A percentile compares a stretch with the other conserved stretches of the same genome.
phyloP scores from a whole-genome alignment of 1,140 invertebrate species.

The Odontomachus brunneus region DNA sequence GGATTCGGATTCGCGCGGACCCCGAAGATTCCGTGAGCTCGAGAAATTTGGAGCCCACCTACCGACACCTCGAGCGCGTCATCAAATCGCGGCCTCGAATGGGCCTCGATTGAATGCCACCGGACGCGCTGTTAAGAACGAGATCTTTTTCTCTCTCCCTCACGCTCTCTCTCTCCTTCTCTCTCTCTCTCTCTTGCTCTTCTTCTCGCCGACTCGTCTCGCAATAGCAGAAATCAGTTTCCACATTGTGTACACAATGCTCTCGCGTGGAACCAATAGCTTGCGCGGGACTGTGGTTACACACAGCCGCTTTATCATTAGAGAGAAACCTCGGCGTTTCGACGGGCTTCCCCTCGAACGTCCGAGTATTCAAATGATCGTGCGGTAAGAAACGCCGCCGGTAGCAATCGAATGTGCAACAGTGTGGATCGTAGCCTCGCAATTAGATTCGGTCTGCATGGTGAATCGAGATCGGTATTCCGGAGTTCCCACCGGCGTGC shows the following conservation, averaged over 20 bases:
- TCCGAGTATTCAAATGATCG: constrained; percentile 48
- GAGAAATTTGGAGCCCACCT: constrained; percentile 6
- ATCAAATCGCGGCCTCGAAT: background rate
- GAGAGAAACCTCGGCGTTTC: constrained; percentile 43
- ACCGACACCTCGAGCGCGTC: background rate
- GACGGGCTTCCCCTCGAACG: background rate
- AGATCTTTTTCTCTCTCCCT: too few species aligned
- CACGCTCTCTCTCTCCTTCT: too few species aligned
- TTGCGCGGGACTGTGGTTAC: constrained; percentile 44
- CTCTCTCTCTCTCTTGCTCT: too few species aligned
- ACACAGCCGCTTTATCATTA: constrained; percentile 56
- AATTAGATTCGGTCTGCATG: constrained; percentile 58
- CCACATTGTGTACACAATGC: constrained; percentile 59
- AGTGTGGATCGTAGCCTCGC: constrained; percentile 51
- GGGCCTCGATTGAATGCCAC: constrained; percentile 16
- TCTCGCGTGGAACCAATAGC: constrained; percentile 59
- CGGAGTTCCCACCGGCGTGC: constrained; percentile 38
- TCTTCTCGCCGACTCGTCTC: background rate
- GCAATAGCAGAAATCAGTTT: constrained; percentile 25
- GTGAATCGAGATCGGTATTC: constrained; percentile 52
- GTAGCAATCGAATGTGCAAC: constrained; percentile 61
- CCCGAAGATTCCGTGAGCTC: background rate
- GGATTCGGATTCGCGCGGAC: too few species aligned
- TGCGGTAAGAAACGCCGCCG: constrained; percentile 40
- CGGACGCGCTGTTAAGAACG: background rate